These are phyloP conservation scores for Mesembrinibis cayennensis DNA, from an alignment of 2,113 vertebrate genomes.

Conservation along the genomic window DNA sequence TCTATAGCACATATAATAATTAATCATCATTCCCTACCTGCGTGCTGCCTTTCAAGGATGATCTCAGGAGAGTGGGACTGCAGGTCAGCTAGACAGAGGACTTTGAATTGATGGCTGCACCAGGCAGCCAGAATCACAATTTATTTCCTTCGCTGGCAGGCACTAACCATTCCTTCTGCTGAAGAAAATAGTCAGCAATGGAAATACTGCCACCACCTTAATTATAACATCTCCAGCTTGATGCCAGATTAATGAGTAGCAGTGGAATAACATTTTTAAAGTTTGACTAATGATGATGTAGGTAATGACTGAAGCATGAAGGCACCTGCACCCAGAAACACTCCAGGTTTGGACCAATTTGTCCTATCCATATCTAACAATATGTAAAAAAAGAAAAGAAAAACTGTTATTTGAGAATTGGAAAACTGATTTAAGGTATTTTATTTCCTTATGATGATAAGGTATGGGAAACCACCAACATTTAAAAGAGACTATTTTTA, in stretches of 20 bases:
- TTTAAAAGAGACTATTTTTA: neutral
- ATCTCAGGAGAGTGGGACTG: neutral
- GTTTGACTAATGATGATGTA: neutral
- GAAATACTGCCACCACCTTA: slow-evolving; percentile 30
- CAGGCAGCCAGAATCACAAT: neutral
- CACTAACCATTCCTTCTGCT: neutral
- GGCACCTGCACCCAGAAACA: neutral
- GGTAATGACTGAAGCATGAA: neutral
- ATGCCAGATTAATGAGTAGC: neutral
- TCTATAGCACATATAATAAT: fast-evolving
- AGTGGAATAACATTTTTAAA: neutral
- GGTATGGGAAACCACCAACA: neutral
- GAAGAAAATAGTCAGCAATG: neutral
- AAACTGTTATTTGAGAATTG: neutral
- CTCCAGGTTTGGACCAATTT: neutral
- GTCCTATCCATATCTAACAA: neutral
- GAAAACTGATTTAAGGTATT: neutral
- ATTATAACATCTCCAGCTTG: slow-evolving; percentile 8
- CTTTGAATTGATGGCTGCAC: neutral
- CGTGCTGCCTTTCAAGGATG: neutral
- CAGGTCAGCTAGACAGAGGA: neutral
- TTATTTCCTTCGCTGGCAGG: neutral
- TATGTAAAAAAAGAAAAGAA: neutral
- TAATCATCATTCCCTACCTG: neutral
- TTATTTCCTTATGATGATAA: neutral